These are phyloP conservation scores for Seira sanloemensis DNA, from an alignment of 2,888 invertebrate genomes.

Conservation along the genomic window DNA sequence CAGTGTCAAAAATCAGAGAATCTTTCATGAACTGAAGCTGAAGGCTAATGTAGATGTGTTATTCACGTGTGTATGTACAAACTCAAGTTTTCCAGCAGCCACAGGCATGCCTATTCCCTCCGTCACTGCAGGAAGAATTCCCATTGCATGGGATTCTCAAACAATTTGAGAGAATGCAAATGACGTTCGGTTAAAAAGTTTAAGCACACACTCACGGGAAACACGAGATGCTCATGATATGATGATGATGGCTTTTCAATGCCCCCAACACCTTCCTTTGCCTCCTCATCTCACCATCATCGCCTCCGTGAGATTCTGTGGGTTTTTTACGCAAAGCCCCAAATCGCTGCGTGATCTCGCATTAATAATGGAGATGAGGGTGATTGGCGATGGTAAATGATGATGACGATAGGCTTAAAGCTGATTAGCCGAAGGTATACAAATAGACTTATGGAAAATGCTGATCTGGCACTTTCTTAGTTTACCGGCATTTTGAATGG, in stretches of 20 bases:
- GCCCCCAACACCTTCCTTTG: background rate
- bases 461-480: too few relatives aligned
- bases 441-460: too few relatives aligned
- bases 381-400: too few relatives aligned
- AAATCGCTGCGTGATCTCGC: slow-evolving; percentile 22
- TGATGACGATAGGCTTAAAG: too few relatives aligned
- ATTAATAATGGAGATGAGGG: slow-evolving; percentile 21
- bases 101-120: background rate
- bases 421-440: too few relatives aligned
- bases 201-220: background rate
- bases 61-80: background rate
- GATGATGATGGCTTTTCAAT: background rate
- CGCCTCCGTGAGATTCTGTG: background rate
- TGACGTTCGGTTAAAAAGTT: background rate
- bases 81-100: background rate
- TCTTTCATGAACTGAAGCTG: too few relatives aligned
- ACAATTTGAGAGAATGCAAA: too few relatives aligned
- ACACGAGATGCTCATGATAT: background rate
- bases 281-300: background rate
- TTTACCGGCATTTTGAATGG: too few relatives aligned
- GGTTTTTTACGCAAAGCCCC: background rate
- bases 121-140: background rate
- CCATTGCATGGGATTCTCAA: too few relatives aligned
- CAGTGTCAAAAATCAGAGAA: background rate
- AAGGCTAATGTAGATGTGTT: background rate